Evolutionary conservation across 2,797 vertebrate species (phyloP), one percentile per base, ranked within the genome.

Genomic region (Apogon hyalosoma): DNA sequence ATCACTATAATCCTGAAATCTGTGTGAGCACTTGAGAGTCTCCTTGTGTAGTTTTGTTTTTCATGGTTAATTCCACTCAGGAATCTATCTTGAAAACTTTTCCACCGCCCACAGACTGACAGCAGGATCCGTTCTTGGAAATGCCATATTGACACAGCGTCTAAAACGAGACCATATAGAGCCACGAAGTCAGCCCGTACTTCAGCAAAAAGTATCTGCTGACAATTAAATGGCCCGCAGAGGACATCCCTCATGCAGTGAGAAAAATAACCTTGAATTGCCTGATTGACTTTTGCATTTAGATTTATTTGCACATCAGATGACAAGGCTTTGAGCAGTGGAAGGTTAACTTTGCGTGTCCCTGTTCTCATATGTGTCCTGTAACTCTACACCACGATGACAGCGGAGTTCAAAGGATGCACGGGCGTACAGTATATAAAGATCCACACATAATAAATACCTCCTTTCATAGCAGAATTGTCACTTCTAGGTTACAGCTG

Each of bases 371-470:
- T 42, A 42, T 13, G 18, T 58, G 59, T 48, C 42, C 57, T 61
- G 77, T 67, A 86, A 88, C 15, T 45, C 38, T 28, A 68, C 72
- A 77, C 78, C 64, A 15, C 13, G 11, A 50, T 72, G 76, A 81
- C 67, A 77, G 75, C 41, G 52, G 64, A 70, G 65, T 83, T 83
- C 55, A 79, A 78, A 80, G 61, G 63, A 67, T 6, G 14, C 11
- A 31, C 11, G 4, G 14, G 45, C 65, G 63, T 83, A 84, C 82
- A 79, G 64, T 83, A 84, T 84, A 78, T 80, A 86, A 80, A 85
- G 79, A 79, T 51, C 75, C 46, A 69, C 71, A 60, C 24, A 80
- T 79, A 75, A 86, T 87, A 89, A 91, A 88, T 87, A 82, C 71
- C 60, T 76, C 62, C 63, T 40, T 45, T 43, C 41, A 68, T 77